Evolutionary conservation across 1,140 invertebrate species (phyloP).

Genomic region (Pogonomyrmex barbatus): DNA sequence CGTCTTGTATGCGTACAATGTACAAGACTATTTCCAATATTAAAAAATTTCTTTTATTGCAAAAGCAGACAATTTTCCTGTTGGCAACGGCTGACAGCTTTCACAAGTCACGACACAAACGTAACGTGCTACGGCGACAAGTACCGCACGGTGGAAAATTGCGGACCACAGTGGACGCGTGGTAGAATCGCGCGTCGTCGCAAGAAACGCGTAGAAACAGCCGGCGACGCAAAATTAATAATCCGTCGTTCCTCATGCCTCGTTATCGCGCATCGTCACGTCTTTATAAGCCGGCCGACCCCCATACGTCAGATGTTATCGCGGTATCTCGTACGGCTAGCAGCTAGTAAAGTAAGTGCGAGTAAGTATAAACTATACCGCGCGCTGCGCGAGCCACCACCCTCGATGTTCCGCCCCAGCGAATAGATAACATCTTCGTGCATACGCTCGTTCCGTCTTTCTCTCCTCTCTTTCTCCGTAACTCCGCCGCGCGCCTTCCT

Average conservation of each 20-base stretch:
- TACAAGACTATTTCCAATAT: neutral
- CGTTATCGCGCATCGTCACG: slow-evolving; percentile 78
- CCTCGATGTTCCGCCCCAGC: slow-evolving; percentile 80
- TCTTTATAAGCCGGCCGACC: slow-evolving; percentile 77
- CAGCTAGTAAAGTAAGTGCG: slow-evolving; percentile 79
- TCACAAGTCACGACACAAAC: slow-evolving; percentile 20
- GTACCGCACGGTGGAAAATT: slow-evolving; percentile 13
- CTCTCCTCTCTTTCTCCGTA: slow-evolving; percentile 44
- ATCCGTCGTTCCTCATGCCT: slow-evolving; percentile 75
- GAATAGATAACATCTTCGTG: slow-evolving; percentile 78
- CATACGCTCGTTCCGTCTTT: slow-evolving; percentile 58
- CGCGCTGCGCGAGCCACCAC: slow-evolving; percentile 71
- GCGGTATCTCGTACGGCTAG: slow-evolving; percentile 76
- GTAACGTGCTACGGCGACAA: neutral
- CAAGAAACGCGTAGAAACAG: slow-evolving; percentile 9
- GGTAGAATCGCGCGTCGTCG: neutral
- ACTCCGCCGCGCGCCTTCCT: slow-evolving; percentile 57
- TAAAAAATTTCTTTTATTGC: slow-evolving; percentile 3
- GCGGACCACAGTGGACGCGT: slow-evolving; percentile 10
- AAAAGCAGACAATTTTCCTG: slow-evolving; percentile 1
- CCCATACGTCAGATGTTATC: slow-evolving; percentile 78
- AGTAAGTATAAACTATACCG: slow-evolving; percentile 79
- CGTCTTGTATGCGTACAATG: neutral
- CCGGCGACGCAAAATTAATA: slow-evolving; percentile 75
- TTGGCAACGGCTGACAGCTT: neutral